Base-by-base conservation (phyloP, 2,113 vertebrate genomes). In the Apodemus speciosus region DNA sequence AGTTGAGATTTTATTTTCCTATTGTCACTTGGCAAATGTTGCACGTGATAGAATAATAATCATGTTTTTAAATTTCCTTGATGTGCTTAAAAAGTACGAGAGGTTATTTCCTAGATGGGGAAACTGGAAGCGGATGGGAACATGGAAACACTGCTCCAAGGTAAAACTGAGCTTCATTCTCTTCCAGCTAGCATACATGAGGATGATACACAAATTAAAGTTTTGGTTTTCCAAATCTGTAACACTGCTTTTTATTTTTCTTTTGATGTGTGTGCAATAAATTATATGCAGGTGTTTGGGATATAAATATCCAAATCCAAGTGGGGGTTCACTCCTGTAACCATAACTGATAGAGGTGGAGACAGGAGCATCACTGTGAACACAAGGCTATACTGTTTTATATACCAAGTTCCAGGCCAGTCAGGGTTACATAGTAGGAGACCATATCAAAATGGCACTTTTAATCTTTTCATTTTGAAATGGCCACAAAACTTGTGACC, bases 261-360 rank as follows among this genome's bases (percentile, higher is more conserved):
- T 95, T 96, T 86, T 83, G 7, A 1, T 90, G 43, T 14, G 51
- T 46, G 69, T 69, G 66, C 1, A 85, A 95, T 58, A 77, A 62
- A 64, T 77, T 88, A 68, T n/a, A 94, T 90, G 87, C 71, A 89
- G 30, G n/a, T 69, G 56, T 88, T 0, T 53, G 27, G 92, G 27
- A 85, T 88, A 49, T 38, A 14, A 75, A 85, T 79, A 93, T 8
- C 38, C 85, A 94, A 92, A 94, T 38, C 6, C 4, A 93, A 38
- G 72, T 11, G 21, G 6, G 2, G 51, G 14, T 1, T 46, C 11
- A 25, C 30, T 89, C 35, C 56, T 60, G n/a, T 27, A 40, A 58
- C 30, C 5, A 27, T 27, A 27, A 16, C 21, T 90, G 11, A 73
- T 90, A 92, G 15, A 94, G 21, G 7, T 1, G 75, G 46, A 85